phyloP scores from a whole-genome alignment of 92 coral and sea anemone genomes.

The Epizoanthus fatuus region DNA sequence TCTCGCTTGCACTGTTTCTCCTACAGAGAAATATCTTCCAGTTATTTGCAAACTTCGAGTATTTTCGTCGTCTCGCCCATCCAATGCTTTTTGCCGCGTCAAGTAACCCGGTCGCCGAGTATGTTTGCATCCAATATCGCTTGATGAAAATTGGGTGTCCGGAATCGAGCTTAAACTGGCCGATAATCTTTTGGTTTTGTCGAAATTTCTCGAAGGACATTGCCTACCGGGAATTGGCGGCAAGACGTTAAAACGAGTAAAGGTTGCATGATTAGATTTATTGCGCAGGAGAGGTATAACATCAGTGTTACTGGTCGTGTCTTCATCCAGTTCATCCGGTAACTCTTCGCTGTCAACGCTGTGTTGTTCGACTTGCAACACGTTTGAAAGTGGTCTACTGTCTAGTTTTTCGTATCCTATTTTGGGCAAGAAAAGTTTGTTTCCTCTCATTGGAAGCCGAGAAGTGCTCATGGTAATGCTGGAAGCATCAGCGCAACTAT shows the following conservation, averaged over 20 bases:
- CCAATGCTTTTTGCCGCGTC: conserved; percentile 31
- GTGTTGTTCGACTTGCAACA: conserved; percentile 44
- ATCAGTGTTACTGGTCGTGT: conserved; percentile 16
- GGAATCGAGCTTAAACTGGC: conserved; percentile 9
- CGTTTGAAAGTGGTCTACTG: conserved; percentile 22
- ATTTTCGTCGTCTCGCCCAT: not conserved
- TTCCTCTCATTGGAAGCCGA: conserved; percentile 51
- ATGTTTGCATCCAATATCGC: not conserved
- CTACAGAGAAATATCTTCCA: not conserved
- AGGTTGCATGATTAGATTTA: conserved; percentile 38
- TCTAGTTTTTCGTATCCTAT: conserved; percentile 73
- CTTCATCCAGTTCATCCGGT: conserved; percentile 44
- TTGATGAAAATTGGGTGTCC: conserved; percentile 1
- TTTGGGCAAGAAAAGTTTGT: conserved; percentile 83
- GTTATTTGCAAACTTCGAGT: no score
- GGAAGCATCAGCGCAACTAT: not conserved
- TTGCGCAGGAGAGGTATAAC: conserved; percentile 41
- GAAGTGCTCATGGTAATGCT: conserved; percentile 24
- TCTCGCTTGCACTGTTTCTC: not conserved
- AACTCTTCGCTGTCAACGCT: conserved; percentile 36
- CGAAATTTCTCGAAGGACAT: conserved; percentile 6
- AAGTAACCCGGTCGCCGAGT: conserved; percentile 6
- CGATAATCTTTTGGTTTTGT: conserved; percentile 1
- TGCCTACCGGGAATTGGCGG: conserved; percentile 76
- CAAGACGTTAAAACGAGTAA: conserved; percentile 83